Percentiles rank a stretch among this genome's conserved stretches.
These are phyloP conservation scores for Pseudopodoces humilis DNA, from an alignment of 2,113 vertebrate species.

Conservation along the genomic window DNA sequence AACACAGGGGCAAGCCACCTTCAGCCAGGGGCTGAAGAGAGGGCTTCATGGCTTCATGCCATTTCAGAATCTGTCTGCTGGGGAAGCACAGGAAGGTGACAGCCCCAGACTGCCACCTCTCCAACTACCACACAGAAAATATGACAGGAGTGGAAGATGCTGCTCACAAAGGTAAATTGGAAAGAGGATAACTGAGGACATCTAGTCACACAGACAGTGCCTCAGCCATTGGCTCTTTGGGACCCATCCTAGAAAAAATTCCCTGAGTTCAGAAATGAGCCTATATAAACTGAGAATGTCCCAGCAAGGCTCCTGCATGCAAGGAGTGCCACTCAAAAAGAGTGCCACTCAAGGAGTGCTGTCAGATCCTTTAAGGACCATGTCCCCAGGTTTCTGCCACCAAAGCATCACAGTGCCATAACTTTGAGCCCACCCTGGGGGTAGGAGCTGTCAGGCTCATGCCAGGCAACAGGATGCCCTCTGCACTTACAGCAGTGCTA, in stretches of 20 bases:
- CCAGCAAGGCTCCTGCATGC: background rate
- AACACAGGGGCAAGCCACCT: background rate
- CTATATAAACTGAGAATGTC: accelerated
- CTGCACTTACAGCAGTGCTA: background rate
- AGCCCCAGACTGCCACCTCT: background rate
- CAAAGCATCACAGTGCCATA: background rate
- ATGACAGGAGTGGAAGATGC: background rate
- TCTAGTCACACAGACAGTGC: background rate
- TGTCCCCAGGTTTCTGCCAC: background rate
- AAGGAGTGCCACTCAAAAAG: background rate
- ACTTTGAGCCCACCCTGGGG: background rate
- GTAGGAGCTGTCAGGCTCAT: background rate
- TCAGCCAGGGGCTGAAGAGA: background rate
- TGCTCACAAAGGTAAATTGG: background rate
- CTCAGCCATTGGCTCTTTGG: background rate
- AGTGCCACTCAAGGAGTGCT: background rate
- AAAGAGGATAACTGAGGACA: background rate
- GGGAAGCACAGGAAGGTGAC: background rate
- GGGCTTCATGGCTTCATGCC: background rate
- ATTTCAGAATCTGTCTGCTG: background rate
- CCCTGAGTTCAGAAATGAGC: background rate
- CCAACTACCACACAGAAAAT: background rate
- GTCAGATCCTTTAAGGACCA: accelerated
- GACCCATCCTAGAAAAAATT: background rate
- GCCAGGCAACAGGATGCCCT: background rate